A percentile compares a stretch with the other conserved stretches of the same genome.
Conservation (phyloP, 2,113 vertebrate species). For the Tragulus kanchil region DNA sequence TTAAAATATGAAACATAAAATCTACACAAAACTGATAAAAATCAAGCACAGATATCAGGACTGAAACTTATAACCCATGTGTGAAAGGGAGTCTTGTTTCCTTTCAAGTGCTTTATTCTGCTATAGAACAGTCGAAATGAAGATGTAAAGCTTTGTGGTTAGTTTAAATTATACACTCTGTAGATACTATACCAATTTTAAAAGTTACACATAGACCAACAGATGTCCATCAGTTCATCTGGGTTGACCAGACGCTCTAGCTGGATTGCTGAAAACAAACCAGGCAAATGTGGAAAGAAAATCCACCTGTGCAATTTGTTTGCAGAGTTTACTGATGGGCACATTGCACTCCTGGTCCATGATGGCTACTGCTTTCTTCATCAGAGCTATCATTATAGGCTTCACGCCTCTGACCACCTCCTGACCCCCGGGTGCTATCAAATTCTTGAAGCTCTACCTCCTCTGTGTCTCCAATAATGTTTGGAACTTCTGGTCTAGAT, state of each 20-base stretch:
- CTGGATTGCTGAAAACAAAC: constrained; percentile 86
- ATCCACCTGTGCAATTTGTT: constrained; percentile 87
- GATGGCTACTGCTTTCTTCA: constrained; percentile 96
- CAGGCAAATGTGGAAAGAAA: constrained; percentile 88
- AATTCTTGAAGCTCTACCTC: constrained; percentile 98
- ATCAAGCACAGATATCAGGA: constrained; percentile 92
- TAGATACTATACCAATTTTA: constrained; percentile 95
- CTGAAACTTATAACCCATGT: constrained; percentile 90
- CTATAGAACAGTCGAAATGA: constrained; percentile 89
- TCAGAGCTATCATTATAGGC: constrained; percentile 99
- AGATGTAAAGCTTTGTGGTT: constrained; percentile 92
- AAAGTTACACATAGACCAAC: constrained; percentile 95
- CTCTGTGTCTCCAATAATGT: constrained; percentile 94
- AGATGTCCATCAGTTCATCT: constrained; percentile 91
- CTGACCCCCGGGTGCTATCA: constrained; percentile 94
- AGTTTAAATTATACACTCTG: constrained; percentile 97
- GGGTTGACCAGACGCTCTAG: constrained; percentile 88
- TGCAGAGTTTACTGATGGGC: constrained; percentile 95
- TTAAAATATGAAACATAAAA: constrained; percentile 94
- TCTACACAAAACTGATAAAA: constrained; percentile 95
- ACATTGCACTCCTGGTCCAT: constrained; percentile 98
- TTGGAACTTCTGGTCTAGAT: constrained; percentile 94
- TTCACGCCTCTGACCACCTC: constrained; percentile 94
- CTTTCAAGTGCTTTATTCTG: constrained; percentile 91
- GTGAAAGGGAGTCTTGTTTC: constrained; percentile 87